These are phyloP conservation scores for Ceriagrion tenellum DNA, from an alignment of 2,888 invertebrate species.

Conservation along the genomic window DNA sequence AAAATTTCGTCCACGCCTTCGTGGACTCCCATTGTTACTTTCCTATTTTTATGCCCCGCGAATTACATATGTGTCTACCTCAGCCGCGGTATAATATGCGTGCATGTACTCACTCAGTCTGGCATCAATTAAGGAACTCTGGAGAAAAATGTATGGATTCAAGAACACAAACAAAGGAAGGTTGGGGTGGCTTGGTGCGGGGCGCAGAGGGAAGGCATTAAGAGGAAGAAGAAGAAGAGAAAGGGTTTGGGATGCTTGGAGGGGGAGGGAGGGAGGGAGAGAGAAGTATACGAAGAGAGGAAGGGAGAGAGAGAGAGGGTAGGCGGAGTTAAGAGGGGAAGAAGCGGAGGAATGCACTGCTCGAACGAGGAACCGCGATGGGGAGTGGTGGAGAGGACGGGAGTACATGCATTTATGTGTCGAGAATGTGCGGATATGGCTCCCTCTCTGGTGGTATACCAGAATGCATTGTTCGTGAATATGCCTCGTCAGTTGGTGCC, in stretches of 20 bases:
- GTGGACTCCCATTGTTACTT: neutral
- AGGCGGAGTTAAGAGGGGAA: neutral
- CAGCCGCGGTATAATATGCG: neutral
- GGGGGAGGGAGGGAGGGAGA: neutral
- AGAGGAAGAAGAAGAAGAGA: neutral
- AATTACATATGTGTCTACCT: neutral
- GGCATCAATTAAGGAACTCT: neutral
- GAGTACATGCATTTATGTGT: neutral
- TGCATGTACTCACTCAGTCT: neutral
- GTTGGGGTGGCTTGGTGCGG: neutral
- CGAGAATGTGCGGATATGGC: neutral
- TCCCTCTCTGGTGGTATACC: slow-evolving; percentile 19
- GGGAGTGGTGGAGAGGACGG: neutral
- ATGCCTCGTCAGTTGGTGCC: neutral
- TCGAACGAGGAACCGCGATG: neutral
- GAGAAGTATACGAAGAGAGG: slow-evolving; percentile 7
- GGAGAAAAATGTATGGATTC: neutral
- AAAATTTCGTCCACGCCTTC: neutral
- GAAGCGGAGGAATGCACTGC: neutral
- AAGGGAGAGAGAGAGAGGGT: neutral
- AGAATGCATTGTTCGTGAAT: slow-evolving; percentile 43
- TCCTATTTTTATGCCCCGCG: neutral
- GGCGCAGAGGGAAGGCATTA: neutral
- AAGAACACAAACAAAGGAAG: neutral
- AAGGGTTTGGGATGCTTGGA: neutral